Evolutionary conservation across 2,888 invertebrate genomes (phyloP).

Genomic region (Ormyrus pomaceus): DNA sequence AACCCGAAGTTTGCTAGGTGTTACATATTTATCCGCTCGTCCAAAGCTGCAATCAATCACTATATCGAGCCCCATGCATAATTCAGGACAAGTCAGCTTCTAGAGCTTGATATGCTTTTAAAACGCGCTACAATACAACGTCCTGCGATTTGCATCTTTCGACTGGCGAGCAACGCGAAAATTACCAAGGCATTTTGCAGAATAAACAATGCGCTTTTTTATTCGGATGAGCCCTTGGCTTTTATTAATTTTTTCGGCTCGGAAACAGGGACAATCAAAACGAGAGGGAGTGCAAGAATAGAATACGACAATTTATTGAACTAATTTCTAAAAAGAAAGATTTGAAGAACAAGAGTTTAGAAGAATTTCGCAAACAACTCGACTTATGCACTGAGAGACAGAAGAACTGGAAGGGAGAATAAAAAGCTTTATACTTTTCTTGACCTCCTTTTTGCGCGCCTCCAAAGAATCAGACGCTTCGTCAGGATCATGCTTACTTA

Average conservation of each 20-base stretch:
- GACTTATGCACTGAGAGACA: constrained; percentile 37
- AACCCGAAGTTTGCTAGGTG: constrained; percentile 1
- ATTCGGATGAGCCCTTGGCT: too few relatives aligned
- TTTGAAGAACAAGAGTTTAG: constrained; percentile 50
- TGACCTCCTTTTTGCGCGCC: constrained; percentile 51
- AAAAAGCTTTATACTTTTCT: constrained; percentile 56
- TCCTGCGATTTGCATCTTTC: constrained; percentile 17
- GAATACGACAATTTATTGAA: constrained; percentile 12
- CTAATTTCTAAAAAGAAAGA: constrained; percentile 25
- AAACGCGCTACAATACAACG: not conserved
- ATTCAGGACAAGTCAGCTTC: constrained; percentile 37
- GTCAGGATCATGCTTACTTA: constrained; percentile 60
- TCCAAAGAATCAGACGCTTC: constrained; percentile 49
- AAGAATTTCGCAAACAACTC: constrained; percentile 43
- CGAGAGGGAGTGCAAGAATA: too few relatives aligned
- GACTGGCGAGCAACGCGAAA: constrained; percentile 6
- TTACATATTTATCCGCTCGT: constrained; percentile 40
- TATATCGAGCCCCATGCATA: constrained; percentile 43
- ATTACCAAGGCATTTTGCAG: not conserved
- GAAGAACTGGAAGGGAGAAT: not conserved
- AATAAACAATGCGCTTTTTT: too few relatives aligned
- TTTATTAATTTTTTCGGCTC: too few relatives aligned
- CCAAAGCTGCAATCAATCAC: constrained; percentile 46
- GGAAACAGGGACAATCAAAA: too few relatives aligned
- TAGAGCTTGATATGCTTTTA: constrained; percentile 23